Evolutionary conservation across 1,140 invertebrate species (phyloP), one percentile per base, ranked within the genome.

Genomic region (Goniozus legneri): DNA sequence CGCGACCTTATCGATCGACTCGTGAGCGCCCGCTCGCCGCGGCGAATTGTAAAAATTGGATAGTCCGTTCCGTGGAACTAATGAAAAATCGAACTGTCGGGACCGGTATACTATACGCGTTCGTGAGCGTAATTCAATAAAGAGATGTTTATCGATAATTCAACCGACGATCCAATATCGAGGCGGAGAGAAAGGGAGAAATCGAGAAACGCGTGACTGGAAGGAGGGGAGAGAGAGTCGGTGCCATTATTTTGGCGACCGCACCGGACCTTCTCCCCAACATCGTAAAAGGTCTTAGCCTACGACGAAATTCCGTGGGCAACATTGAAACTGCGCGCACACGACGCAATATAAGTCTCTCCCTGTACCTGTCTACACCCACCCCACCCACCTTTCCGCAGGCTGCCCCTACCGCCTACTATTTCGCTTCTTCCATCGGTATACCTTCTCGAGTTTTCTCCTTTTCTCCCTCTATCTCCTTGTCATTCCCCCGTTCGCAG

Each of bases 241-340:
- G n/a, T 48, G 56, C 56, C 56, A 60, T 60, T 60, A 60, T 59
- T 60, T 60, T 59, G 46, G 58, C 49, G 61, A 49, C 55, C 60
- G 56, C 56, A 60, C 52, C 21, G 49, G 56, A 43, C 37, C 44
- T 44, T 30, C 34, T 10, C n/a, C n/a, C n/a, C n/a, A n/a, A n/a
- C n/a, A n/a, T n/a, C n/a, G n/a, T n/a, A n/a, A 32, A 27, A 44
- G 44, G 27, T 43, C 54, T 57, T 58, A 54, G 44, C 53, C 58
- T 58, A 54, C 40, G 53, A 46, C 32, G 53, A 47, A 60, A 59
- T 60, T 56, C 50, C 56, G 35, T 33, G 47, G 36, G 42, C 48
- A 53, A 59, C 52, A 47, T 44, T 52, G 43, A 8, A 58, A 46
- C 55, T 56, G 48, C n/a, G n/a, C n/a, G n/a, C 51, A 46, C 42